Evolutionary conservation across 2,888 invertebrate species (phyloP).

Genomic region (Gonocerus acuteangulatus): DNA sequence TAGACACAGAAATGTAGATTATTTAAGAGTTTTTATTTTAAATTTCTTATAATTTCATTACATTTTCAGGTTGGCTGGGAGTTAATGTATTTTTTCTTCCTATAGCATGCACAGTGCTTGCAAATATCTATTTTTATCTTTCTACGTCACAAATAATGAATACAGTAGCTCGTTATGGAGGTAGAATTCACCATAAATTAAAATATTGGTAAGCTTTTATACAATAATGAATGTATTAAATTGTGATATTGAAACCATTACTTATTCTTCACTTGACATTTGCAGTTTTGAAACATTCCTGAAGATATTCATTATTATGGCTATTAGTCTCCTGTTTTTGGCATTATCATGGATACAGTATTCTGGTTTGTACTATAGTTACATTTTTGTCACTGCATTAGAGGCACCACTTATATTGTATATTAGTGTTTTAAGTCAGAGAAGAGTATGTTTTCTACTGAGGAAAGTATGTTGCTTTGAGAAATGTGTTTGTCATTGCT

Average conservation of each 20-base stretch:
- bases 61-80: conserved; percentile 60
- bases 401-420: conserved; percentile 68
- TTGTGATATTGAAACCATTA: not conserved
- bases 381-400: conserved; percentile 67
- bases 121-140: conserved; percentile 70
- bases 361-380: conserved; percentile 63
- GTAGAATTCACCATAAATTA: conserved; percentile 76
- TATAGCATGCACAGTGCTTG: conserved; percentile 67
- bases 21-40: no score
- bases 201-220: conserved; percentile 60
- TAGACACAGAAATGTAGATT: no score
- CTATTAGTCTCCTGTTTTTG: conserved; percentile 67
- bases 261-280: conserved; percentile 36
- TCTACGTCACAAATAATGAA: conserved; percentile 72
- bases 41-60: no score
- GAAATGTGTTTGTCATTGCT: conserved; percentile 48
- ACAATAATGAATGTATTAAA: not conserved
- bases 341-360: conserved; percentile 66
- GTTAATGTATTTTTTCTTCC: conserved; percentile 77
- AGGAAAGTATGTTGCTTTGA: conserved; percentile 73
- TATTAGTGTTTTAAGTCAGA: conserved; percentile 67
- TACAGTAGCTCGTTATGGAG: conserved; percentile 66
- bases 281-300: conserved; percentile 72
- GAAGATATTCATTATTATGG: conserved; percentile 65
- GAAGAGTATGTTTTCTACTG: conserved; percentile 68